Evolutionary conservation across 2,113 vertebrate species (phyloP).

Genomic region (Ceuthmochares aereus): DNA sequence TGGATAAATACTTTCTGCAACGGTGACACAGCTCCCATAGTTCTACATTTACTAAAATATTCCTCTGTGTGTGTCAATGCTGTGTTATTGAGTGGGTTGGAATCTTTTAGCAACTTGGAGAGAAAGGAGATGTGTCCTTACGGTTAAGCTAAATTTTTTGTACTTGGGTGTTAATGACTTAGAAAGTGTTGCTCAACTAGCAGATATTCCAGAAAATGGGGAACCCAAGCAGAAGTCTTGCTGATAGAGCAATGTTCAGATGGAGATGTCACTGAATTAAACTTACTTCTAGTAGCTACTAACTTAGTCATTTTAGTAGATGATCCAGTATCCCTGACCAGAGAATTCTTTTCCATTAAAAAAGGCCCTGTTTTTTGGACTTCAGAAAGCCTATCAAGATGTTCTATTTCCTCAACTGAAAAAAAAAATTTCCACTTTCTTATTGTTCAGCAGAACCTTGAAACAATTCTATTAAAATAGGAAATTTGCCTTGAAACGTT

Average conservation of each 20-base stretch:
- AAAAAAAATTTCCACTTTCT: not conserved
- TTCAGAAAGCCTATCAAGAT: not conserved
- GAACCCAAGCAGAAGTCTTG: not conserved
- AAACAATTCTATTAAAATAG: not conserved
- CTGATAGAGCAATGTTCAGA: not conserved
- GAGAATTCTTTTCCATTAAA: not conserved
- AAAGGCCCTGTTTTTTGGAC: not conserved
- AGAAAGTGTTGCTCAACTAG: not conserved
- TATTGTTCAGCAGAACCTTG: not conserved
- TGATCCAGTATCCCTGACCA: not conserved
- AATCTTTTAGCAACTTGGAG: not conserved
- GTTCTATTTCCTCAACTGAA: not conserved
- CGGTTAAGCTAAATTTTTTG: not conserved
- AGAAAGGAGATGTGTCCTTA: not conserved
- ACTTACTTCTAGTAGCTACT: not conserved
- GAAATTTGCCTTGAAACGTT: not conserved
- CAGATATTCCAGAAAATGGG: not conserved
- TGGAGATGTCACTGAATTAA: not conserved
- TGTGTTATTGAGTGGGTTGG: not conserved
- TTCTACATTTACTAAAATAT: not conserved
- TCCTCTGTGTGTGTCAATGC: fast-evolving
- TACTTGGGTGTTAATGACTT: not conserved
- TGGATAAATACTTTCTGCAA: not conserved
- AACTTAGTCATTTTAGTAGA: not conserved
- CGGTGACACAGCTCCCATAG: not conserved